phyloP scores from a whole-genome alignment of 2,113 vertebrate genomes.

The Ochotona curzoniae region DNA sequence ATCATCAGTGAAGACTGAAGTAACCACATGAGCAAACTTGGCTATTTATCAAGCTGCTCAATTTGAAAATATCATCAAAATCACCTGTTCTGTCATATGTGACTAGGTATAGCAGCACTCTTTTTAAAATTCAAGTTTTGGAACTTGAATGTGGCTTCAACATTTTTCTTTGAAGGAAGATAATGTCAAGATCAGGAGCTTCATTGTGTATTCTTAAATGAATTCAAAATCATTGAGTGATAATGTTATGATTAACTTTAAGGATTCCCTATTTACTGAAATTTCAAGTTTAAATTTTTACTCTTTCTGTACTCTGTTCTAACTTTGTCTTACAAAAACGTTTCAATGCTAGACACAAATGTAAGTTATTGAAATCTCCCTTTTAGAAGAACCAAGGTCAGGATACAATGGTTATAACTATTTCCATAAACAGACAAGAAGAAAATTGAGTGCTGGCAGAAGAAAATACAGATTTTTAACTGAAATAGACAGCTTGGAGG shows the following conservation, averaged over 20 bases:
- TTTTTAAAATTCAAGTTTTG: background rate
- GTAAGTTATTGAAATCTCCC: background rate
- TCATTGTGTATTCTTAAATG: background rate
- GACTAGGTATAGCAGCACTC: background rate
- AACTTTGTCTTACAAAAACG: background rate
- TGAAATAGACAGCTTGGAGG: background rate
- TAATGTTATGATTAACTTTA: background rate
- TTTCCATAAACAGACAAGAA: background rate
- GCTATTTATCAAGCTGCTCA: background rate
- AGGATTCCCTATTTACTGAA: background rate
- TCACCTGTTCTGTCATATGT: background rate
- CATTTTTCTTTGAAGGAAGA: background rate
- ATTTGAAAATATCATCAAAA: constrained; percentile 25
- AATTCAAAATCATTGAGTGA: background rate
- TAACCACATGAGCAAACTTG: background rate
- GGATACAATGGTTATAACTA: background rate
- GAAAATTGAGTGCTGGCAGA: background rate
- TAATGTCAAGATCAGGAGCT: background rate
- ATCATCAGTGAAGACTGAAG: background rate
- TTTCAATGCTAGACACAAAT: background rate
- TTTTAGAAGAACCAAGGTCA: background rate
- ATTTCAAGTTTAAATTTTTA: background rate
- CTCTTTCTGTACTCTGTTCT: background rate
- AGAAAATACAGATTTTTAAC: background rate
- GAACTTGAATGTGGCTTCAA: background rate